Evolutionary conservation across 2,888 invertebrate species (phyloP), one percentile per base, ranked within the genome.

Genomic region (Campoplex capitator): DNA sequence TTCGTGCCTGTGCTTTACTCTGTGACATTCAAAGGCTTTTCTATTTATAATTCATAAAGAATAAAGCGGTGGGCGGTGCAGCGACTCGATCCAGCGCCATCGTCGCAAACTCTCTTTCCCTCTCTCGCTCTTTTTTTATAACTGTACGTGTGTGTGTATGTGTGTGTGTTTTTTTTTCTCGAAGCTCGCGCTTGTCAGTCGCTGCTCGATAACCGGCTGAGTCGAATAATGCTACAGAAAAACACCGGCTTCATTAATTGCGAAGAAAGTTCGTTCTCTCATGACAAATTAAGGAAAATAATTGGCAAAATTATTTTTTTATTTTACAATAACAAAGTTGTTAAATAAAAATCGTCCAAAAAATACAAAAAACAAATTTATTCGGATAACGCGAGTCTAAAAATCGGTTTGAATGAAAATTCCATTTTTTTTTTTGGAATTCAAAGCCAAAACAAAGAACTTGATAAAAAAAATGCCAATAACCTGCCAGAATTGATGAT

Each of bases 31-130:
- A 77, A 83, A 86, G 80, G 42, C 51, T 71, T 51, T 71, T 75
- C 80, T 86, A 86, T 86, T 84, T 77, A 86, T 84, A 86, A 81
- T 81, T 77, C 71, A 84, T 74, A 51, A 77, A 48, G 67, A 65
- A 74, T 51, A 78, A 78, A 85, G 62, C 32, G 16, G 83, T 73
- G 80, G 83, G 83, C 83, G 84, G 80, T 56, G 74, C 74, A 74
- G 38, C 51, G 65, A 54, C 76, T 70, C 77, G 32, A 77, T 42
- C 45, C 56, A 71, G 68, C 75, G 75, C 84, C 80, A 70, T 38
- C 56, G 58, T 80, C 67, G 73, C 38, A 82, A 82, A 45, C 42
- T 3, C 67, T 67, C 32, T 48, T 51, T 58, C 83, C 38, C 76
- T 75, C 42, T 8, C 42, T 42, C 68, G 73, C n/a, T 35, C n/a